Percentiles rank a stretch among this genome's conserved stretches.
These are phyloP conservation scores for Thereva unica DNA, from an alignment of 2,888 invertebrate species.

Conservation along the genomic window DNA sequence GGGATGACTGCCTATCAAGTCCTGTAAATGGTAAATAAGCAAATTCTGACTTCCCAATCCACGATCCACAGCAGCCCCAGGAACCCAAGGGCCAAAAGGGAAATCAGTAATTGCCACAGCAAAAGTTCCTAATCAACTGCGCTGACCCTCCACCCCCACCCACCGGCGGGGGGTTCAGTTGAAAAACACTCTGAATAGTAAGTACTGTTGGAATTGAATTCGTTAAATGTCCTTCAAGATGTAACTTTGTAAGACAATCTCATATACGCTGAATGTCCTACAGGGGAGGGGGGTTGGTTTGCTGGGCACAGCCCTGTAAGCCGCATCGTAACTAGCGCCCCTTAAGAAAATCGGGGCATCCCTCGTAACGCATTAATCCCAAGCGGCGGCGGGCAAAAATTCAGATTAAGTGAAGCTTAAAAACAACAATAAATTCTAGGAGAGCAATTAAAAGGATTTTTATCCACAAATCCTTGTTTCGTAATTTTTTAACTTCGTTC, in stretches of 20 bases:
- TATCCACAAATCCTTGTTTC: slow-evolving; percentile 34
- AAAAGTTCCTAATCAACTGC: too few relatives aligned
- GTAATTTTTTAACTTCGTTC: slow-evolving; percentile 13
- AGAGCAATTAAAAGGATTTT: slow-evolving; percentile 41
- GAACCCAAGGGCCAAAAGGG: background rate
- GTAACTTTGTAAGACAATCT: too few relatives aligned
- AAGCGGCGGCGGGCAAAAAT: slow-evolving; percentile 37
- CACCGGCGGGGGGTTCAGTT: too few relatives aligned
- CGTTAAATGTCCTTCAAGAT: too few relatives aligned
- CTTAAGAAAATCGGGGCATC: slow-evolving; percentile 6
- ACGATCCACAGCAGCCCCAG: background rate
- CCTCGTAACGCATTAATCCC: slow-evolving; percentile 38
- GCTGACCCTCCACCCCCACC: too few relatives aligned
- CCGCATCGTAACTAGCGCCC: background rate
- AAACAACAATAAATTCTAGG: slow-evolving; percentile 39
- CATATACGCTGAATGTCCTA: too few relatives aligned
- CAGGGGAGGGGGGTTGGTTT: background rate
- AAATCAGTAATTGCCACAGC: background rate
- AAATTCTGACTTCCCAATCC: slow-evolving; percentile 21
- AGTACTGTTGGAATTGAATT: too few relatives aligned
- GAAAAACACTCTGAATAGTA: too few relatives aligned
- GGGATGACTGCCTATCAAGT: slow-evolving; percentile 38
- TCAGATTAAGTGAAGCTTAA: slow-evolving; percentile 41
- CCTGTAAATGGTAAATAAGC: slow-evolving; percentile 22
- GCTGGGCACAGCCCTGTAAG: slow-evolving; percentile 8